phyloP scores from a whole-genome alignment of 2,113 vertebrate genomes.

The Cygnus buccinator region DNA sequence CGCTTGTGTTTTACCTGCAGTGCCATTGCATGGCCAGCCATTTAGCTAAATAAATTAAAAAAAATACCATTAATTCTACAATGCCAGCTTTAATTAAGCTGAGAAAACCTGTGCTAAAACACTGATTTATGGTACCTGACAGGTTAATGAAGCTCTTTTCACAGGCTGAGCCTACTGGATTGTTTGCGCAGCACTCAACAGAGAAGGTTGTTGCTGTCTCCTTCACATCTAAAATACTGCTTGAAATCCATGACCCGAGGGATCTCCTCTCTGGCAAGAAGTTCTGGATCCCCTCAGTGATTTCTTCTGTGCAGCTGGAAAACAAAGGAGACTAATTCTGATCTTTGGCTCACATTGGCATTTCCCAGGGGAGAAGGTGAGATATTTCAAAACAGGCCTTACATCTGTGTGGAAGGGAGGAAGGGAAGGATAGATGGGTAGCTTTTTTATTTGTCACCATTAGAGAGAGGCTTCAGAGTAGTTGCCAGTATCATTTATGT shows the following conservation, averaged over 20 bases:
- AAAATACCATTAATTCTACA: neutral
- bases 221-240: conserved; percentile 60
- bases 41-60: neutral
- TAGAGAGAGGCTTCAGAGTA: neutral
- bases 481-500: neutral
- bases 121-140: conserved; percentile 55
- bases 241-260: conserved; percentile 76
- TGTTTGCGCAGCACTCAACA: conserved; percentile 82
- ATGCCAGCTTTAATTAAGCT: neutral
- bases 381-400: neutral
- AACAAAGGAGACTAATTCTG: neutral
- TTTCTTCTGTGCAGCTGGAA: conserved; percentile 78
- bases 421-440: neutral
- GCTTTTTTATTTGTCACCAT: neutral
- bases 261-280: conserved; percentile 54
- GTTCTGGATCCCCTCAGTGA: conserved; percentile 72
- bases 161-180: conserved; percentile 76
- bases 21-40: neutral
- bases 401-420: neutral
- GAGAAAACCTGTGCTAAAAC: neutral
- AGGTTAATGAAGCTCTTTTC: conserved; percentile 62
- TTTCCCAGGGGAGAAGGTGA: neutral
- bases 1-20: neutral
- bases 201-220: conserved; percentile 17
- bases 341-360: neutral